A percentile compares a stretch with the other conserved stretches of the same genome.
Conservation (phyloP, 1,140 invertebrate genomes). For the Drosophila littoralis region DNA sequence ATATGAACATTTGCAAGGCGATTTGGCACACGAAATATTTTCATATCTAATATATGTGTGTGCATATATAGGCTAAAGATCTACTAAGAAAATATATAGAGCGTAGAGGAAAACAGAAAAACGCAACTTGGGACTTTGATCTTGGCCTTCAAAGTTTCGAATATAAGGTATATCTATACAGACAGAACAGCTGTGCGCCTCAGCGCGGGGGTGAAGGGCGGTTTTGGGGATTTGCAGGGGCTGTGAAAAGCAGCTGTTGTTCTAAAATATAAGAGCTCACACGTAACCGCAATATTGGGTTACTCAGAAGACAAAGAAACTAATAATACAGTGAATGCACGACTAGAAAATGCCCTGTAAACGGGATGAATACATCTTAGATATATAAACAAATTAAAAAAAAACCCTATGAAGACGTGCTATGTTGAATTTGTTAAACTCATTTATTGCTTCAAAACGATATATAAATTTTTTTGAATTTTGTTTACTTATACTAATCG, state of each 20-base stretch:
- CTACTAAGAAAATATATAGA: constrained; percentile 9
- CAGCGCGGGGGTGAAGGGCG: no score
- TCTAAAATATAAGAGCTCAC: not conserved
- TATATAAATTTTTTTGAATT: no score
- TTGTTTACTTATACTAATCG: no score
- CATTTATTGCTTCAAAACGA: no score
- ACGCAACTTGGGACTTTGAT: constrained; percentile 73
- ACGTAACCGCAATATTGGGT: not conserved
- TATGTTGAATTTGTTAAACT: no score
- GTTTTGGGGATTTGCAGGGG: not conserved
- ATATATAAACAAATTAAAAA: no score
- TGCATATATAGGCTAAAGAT: constrained; percentile 17
- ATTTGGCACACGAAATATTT: constrained; percentile 38
- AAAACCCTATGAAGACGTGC: no score
- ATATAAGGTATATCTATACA: no score
- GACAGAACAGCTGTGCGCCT: no score
- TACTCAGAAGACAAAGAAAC: not conserved
- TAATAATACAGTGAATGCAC: not conserved
- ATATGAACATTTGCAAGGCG: constrained; percentile 33
- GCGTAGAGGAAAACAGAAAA: constrained; percentile 1
- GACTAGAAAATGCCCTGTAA: constrained; percentile 3
- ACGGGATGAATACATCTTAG: not conserved
- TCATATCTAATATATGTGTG: constrained; percentile 12
- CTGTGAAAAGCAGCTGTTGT: not conserved
- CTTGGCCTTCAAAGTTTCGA: constrained; percentile 72